Conservation (phyloP, 2,888 invertebrate genomes). For the Anorthoa munda region DNA sequence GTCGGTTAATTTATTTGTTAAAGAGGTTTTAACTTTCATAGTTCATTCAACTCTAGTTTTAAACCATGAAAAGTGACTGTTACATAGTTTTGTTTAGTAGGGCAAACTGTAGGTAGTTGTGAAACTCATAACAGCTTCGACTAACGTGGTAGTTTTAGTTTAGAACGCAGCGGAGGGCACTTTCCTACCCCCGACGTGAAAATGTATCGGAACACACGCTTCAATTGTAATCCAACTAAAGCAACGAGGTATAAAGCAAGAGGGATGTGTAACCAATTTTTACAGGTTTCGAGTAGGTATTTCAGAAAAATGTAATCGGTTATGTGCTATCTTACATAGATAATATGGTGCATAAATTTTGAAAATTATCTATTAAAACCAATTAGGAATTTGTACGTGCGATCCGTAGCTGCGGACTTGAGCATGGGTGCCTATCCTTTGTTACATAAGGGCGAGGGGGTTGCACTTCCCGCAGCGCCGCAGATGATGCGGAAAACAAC, state of each 20-base stretch:
- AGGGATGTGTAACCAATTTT: background rate
- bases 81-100: conserved; percentile 25
- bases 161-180: conserved; percentile 38
- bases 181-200: conserved; percentile 54
- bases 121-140: conserved; percentile 31
- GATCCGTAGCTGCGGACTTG: too few relatives aligned
- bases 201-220: conserved; percentile 60
- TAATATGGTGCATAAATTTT: too few relatives aligned
- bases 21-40: background rate
- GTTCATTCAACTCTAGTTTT: background rate
- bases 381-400: too few relatives aligned
- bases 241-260: conserved; percentile 11
- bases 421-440: too few relatives aligned
- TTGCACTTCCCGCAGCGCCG: too few relatives aligned
- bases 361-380: too few relatives aligned
- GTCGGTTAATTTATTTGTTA: too few relatives aligned
- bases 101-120: conserved; percentile 15
- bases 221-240: conserved; percentile 51
- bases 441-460: too few relatives aligned
- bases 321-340: too few relatives aligned
- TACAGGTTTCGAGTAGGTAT: too few relatives aligned
- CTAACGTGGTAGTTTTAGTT: conserved; percentile 37
- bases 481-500: too few relatives aligned
- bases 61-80: conserved; percentile 10
- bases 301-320: too few relatives aligned